A percentile compares a stretch with the other conserved stretches of the same genome.
Conservation (phyloP, 1,140 invertebrate genomes). For the Rhizoglyphus robini region DNA sequence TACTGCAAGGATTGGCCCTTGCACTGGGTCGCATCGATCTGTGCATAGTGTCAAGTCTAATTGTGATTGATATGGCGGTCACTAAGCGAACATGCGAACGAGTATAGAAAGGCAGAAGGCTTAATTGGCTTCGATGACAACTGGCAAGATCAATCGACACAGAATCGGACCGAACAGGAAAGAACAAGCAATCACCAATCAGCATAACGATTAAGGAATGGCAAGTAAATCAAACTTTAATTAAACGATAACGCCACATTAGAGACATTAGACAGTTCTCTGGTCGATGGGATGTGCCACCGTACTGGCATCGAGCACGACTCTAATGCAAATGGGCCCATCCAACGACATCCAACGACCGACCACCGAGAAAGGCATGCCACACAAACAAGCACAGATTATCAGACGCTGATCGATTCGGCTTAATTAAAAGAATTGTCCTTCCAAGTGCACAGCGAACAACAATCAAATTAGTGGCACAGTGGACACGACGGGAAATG, state of each 20-base stretch:
- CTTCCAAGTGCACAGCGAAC: no score
- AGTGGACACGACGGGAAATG: no score
- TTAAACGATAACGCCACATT: background rate
- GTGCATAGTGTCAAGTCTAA: background rate
- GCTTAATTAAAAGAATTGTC: no score
- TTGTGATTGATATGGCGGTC: slow-evolving; percentile 11
- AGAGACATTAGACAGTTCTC: background rate
- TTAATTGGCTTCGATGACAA: slow-evolving; percentile 9
- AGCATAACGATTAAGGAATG: slow-evolving; percentile 12
- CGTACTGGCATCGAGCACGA: no score
- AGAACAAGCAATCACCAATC: background rate
- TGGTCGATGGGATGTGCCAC: no score
- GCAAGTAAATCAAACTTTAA: slow-evolving; percentile 14
- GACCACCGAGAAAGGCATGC: background rate
- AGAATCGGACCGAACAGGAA: background rate
- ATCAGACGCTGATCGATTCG: no score
- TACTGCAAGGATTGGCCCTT: no score
- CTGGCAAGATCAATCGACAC: background rate
- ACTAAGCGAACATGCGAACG: background rate
- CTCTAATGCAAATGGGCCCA: no score
- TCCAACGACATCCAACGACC: no score
- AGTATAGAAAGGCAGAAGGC: background rate
- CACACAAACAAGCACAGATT: background rate
- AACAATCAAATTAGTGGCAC: no score
- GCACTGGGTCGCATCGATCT: background rate